Percentiles rank a stretch among this genome's conserved stretches.
Evolutionary conservation across 2,888 invertebrate species (phyloP).

Genomic region (Caradrina clavipalpis): DNA sequence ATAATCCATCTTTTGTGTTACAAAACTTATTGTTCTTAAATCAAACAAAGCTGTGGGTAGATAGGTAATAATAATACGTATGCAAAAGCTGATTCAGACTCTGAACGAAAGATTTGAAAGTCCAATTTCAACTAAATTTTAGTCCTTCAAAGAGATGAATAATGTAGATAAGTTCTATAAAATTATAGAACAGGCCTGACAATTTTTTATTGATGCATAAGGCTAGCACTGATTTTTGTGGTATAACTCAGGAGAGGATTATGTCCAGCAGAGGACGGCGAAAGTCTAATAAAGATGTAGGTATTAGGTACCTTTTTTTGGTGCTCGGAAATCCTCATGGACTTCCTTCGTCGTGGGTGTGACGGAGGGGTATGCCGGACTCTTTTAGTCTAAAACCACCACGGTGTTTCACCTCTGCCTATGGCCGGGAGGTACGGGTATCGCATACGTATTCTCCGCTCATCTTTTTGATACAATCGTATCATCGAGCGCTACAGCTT

Average conservation of each 20-base stretch:
- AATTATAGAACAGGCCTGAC: neutral
- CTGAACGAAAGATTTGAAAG: constrained; percentile 7
- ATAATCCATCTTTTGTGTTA: neutral
- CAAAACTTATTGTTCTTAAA: neutral
- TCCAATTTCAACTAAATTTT: neutral
- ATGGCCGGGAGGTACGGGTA: too few species aligned
- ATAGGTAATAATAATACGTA: neutral
- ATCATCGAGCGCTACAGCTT: neutral
- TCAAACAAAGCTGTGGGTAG: neutral
- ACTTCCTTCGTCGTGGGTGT: too few species aligned
- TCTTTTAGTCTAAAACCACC: too few species aligned
- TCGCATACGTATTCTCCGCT: too few species aligned
- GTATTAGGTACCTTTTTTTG: too few species aligned
- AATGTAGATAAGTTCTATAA: neutral
- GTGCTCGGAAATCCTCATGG: too few species aligned
- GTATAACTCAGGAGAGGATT: too few species aligned
- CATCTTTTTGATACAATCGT: too few species aligned
- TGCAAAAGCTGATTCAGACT: constrained; percentile 1
- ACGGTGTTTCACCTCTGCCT: too few species aligned
- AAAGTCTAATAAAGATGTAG: too few species aligned
- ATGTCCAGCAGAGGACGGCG: too few species aligned
- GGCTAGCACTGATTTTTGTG: neutral
- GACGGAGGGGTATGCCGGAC: too few species aligned
- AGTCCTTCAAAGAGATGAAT: constrained; percentile 1
- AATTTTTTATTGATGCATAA: neutral